Conservation (phyloP, 1,140 invertebrate genomes). For the Drosophila baimaii region DNA sequence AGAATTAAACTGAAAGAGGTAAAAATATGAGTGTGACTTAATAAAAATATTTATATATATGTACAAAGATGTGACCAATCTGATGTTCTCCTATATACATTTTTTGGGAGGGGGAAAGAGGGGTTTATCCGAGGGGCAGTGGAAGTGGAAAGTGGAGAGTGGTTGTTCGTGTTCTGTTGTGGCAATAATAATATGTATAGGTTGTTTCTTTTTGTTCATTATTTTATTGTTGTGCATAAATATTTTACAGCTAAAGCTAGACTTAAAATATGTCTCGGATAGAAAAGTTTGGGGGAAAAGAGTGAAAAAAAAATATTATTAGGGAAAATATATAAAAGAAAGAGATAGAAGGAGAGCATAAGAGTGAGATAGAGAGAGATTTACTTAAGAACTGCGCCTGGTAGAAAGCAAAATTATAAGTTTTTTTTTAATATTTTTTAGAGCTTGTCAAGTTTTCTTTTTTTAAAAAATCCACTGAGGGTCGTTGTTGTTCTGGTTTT, state of each 20-base stretch:
- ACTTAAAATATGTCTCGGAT: slow-evolving; percentile 65
- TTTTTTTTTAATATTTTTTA: slow-evolving; percentile 6
- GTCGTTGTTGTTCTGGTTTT: slow-evolving; percentile 36
- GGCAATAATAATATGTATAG: slow-evolving; percentile 52
- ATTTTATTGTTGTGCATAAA: slow-evolving; percentile 81
- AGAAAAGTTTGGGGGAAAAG: slow-evolving; percentile 4
- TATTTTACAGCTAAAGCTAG: slow-evolving; percentile 79
- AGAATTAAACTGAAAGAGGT: slow-evolving; percentile 4
- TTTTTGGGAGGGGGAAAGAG: too few species aligned
- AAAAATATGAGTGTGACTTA: not conserved
- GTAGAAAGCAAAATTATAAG: slow-evolving; percentile 39
- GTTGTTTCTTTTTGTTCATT: slow-evolving; percentile 68
- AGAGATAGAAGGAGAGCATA: slow-evolving; percentile 21
- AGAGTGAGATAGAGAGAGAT: slow-evolving; percentile 20
- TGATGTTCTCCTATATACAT: slow-evolving; percentile 14
- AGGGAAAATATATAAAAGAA: slow-evolving; percentile 14
- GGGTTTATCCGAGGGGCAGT: not conserved
- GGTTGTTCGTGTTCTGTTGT: slow-evolving; percentile 40
- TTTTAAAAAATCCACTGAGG: slow-evolving; percentile 12
- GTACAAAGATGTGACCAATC: slow-evolving; percentile 18
- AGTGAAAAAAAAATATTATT: slow-evolving; percentile 18
- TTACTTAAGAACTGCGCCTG: slow-evolving; percentile 51
- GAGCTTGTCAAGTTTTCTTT: slow-evolving; percentile 15
- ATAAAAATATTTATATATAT: slow-evolving; percentile 12
- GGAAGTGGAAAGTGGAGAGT: not conserved